Conservation (phyloP, 2,113 vertebrate genomes). For the Aptenodytes patagonicus region DNA sequence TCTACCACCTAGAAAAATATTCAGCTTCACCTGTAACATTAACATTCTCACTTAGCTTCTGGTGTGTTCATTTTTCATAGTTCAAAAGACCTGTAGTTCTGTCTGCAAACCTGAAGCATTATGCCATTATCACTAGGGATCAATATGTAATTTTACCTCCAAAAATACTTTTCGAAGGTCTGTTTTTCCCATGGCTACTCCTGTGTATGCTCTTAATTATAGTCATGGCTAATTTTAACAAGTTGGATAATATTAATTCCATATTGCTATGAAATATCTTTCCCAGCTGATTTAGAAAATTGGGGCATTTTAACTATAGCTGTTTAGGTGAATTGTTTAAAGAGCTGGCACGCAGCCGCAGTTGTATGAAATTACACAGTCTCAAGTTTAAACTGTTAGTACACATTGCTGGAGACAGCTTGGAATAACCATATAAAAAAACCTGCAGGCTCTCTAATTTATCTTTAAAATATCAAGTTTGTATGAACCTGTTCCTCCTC, state of each 20-base stretch:
- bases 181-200: constrained; percentile 16
- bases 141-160: constrained; percentile 40
- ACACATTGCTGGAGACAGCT: neutral
- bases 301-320: neutral
- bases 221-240: constrained; percentile 30
- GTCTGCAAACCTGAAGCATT: constrained; percentile 27
- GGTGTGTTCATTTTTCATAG: constrained; percentile 14
- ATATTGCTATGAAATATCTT: neutral
- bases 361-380: neutral
- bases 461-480: neutral
- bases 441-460: neutral
- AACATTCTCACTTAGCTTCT: constrained; percentile 1
- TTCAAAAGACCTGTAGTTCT: neutral
- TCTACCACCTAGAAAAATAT: neutral
- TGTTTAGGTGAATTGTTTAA: neutral
- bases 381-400: neutral
- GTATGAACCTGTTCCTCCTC: neutral
- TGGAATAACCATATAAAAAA: neutral
- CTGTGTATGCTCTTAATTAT: constrained; percentile 31
- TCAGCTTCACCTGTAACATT: neutral
- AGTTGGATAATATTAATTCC: neutral
- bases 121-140: constrained; percentile 43
- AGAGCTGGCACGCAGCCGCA: neutral
- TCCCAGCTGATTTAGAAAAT: constrained; percentile 6
- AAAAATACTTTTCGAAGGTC: constrained; percentile 9